Conservation (phyloP, 2,888 invertebrate species). For the Rhingia campestris region DNA sequence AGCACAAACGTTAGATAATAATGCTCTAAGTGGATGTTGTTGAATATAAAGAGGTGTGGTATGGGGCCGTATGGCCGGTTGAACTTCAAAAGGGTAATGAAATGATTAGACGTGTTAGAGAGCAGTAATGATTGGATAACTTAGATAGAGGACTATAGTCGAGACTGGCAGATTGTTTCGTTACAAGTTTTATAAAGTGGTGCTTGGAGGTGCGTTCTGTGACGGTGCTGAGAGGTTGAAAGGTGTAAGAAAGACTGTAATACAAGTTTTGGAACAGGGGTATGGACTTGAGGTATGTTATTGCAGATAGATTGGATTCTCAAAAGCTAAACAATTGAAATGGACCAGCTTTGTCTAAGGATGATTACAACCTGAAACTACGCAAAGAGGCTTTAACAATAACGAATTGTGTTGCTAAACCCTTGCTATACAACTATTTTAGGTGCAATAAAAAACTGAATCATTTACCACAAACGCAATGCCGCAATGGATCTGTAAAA, state of each 20-base stretch:
- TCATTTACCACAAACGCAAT: too few species aligned
- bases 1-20: slow-evolving; percentile 63
- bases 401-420: too few species aligned
- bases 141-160: neutral
- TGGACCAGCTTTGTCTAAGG: too few species aligned
- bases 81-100: slow-evolving; percentile 5
- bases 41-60: neutral
- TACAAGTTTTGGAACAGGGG: too few species aligned
- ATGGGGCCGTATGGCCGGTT: neutral
- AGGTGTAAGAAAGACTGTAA: neutral
- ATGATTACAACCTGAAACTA: too few species aligned
- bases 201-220: neutral
- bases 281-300: too few species aligned
- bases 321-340: too few species aligned
- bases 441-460: too few species aligned
- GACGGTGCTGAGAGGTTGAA: neutral
- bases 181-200: neutral
- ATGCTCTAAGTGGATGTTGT: slow-evolving; percentile 50
- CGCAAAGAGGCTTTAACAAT: too few species aligned
- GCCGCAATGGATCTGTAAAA: too few species aligned
- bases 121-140: neutral
- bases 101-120: neutral
- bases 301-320: too few species aligned
- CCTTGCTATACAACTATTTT: too few species aligned
- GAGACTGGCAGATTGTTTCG: neutral